phyloP scores from a whole-genome alignment of 2,797 vertebrate genomes.

The Rhinogobio ventralis region DNA sequence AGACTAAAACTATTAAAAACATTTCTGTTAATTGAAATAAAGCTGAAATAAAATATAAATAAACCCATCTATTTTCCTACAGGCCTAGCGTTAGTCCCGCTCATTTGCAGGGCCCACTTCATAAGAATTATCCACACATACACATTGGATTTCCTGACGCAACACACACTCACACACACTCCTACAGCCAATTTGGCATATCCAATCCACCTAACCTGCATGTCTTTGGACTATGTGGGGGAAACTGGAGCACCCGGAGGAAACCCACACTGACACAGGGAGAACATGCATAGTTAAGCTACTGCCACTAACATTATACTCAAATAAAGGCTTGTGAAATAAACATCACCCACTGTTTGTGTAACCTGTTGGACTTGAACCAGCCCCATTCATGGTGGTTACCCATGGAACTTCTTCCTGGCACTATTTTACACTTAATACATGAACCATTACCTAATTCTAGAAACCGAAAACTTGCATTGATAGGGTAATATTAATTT shows the following conservation, averaged over 20 bases:
- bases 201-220: not conserved
- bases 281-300: not conserved
- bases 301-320: not conserved
- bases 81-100: not conserved
- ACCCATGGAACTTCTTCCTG: slow-evolving; percentile 25
- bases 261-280: not conserved
- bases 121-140: not conserved
- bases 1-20: not conserved
- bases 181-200: not conserved
- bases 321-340: not conserved
- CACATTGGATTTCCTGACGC: not conserved
- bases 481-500: not conserved
- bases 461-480: slow-evolving; percentile 68
- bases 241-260: not conserved
- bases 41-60: not conserved
- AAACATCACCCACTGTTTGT: not conserved
- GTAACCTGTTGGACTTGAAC: slow-evolving; percentile 6
- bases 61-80: not conserved
- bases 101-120: not conserved
- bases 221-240: not conserved
- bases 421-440: slow-evolving; percentile 67
- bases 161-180: not conserved
- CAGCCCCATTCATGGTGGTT: not conserved
- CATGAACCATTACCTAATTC: slow-evolving; percentile 74
- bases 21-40: not conserved